Base-by-base conservation (phyloP, 1,140 invertebrate species). In the Teleopsis dalmanni region DNA sequence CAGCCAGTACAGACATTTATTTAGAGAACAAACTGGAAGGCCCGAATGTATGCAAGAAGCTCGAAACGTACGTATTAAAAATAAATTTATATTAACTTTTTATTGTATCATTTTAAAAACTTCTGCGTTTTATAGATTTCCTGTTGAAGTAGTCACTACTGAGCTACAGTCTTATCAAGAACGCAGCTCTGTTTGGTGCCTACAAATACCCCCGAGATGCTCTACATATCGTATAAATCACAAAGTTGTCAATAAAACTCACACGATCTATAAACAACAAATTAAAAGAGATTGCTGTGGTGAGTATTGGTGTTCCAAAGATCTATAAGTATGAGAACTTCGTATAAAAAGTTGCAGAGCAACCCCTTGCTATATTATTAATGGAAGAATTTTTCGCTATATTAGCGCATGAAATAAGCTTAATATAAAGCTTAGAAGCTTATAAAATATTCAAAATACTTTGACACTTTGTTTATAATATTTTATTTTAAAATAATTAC, bases 271-370 rank as follows among this genome's bases (percentile, higher is more conserved):
- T 7, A 91, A 91, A 64, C 77, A 79, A 13, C 74, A 81, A 53
- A 82, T 86, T 2, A 82, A 92, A 0, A 81, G 90, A 54, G 82
- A 87, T 50, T 96, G 91, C 60, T 95, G 91, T 60, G 68, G 67
- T 78, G 75, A 47, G 75, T 74, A 37, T n/a, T n/a, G n/a, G n/a
- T n/a, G n/a, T n/a, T n/a, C n/a, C n/a, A n/a, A n/a, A n/a, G n/a
- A n/a, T n/a, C n/a, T n/a, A n/a, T n/a, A n/a, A n/a, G n/a, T n/a
- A n/a, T n/a, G n/a, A n/a, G n/a, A n/a, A n/a, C n/a, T n/a, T n/a
- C n/a, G n/a, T n/a, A n/a, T n/a, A n/a, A n/a, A n/a, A n/a, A n/a
- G n/a, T n/a, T n/a, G n/a, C n/a, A n/a, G n/a, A n/a, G n/a, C n/a
- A n/a, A n/a, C n/a, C n/a, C n/a, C n/a, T n/a, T n/a, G n/a, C n/a